These are phyloP conservation scores for Nebria brevicollis DNA, from an alignment of 2,888 invertebrate species.

Conservation along the genomic window DNA sequence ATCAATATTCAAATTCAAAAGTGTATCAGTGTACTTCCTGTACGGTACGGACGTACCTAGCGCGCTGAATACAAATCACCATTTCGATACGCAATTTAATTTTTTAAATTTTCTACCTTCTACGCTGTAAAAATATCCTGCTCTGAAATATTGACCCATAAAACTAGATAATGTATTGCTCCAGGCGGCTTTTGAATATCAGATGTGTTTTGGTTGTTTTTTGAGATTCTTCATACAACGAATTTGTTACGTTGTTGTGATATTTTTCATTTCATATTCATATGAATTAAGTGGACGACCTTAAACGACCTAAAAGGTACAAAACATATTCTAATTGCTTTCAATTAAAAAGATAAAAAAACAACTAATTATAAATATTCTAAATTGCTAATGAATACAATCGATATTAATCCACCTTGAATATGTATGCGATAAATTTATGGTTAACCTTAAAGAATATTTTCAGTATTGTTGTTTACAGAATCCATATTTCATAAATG, in stretches of 20 bases:
- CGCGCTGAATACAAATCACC: constrained; percentile 40
- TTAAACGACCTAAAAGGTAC: too few relatives aligned
- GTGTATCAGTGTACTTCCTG: constrained; percentile 35
- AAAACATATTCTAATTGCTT: too few relatives aligned
- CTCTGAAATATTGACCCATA: neutral
- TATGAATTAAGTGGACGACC: too few relatives aligned
- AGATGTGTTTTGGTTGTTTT: neutral
- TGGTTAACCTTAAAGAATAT: too few relatives aligned
- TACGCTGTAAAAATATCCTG: neutral
- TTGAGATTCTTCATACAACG: neutral
- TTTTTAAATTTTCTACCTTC: constrained; percentile 37
- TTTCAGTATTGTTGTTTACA: too few relatives aligned
- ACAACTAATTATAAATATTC: too few relatives aligned
- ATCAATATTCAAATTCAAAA: constrained; percentile 44
- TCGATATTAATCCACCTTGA: too few relatives aligned
- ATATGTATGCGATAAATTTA: too few relatives aligned
- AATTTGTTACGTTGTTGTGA: too few relatives aligned
- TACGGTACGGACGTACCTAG: constrained; percentile 14
- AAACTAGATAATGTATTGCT: neutral
- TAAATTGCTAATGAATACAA: too few relatives aligned
- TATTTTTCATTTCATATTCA: neutral
- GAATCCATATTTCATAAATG: too few relatives aligned
- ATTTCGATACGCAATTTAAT: constrained; percentile 44
- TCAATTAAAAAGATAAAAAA: too few relatives aligned
- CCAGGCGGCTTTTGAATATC: neutral